phyloP scores from a whole-genome alignment of 2,888 invertebrate genomes.

The Drosophila cracens region DNA sequence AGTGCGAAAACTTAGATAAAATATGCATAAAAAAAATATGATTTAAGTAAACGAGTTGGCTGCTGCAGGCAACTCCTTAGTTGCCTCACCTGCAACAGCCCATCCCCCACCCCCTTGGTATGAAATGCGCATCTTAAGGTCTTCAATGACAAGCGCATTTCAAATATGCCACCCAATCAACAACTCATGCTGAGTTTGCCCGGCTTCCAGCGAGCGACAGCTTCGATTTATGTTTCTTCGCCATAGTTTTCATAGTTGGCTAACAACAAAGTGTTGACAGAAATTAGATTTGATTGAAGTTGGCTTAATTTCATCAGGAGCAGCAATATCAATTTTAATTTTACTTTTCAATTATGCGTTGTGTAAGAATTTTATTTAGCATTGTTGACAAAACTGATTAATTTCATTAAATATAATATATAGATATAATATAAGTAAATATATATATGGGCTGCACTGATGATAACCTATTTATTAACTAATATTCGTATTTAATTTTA shows the following conservation, averaged over 20 bases:
- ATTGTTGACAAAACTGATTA: background rate
- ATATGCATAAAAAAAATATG: conserved; percentile 47
- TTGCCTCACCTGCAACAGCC: background rate
- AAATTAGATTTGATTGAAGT: background rate
- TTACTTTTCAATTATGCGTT: background rate
- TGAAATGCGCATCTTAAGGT: background rate
- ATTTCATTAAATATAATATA: background rate
- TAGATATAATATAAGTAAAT: no score
- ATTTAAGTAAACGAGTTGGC: conserved; percentile 22
- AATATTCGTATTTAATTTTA: background rate
- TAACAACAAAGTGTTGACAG: background rate
- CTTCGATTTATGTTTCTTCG: background rate
- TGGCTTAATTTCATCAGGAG: background rate
- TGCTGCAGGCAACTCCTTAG: background rate
- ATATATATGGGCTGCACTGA: background rate
- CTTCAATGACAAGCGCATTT: background rate
- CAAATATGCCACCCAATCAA: conserved; percentile 6
- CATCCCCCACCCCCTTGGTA: background rate
- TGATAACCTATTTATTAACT: background rate
- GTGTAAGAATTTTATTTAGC: background rate
- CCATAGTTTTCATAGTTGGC: background rate
- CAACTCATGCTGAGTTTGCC: background rate
- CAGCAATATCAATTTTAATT: background rate
- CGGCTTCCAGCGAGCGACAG: background rate
- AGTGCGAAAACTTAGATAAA: conserved; percentile 59